A percentile compares a stretch with the other conserved stretches of the same genome.
Evolutionary conservation across 2,797 vertebrate species (phyloP).

Genomic region (Florisuga fusca): DNA sequence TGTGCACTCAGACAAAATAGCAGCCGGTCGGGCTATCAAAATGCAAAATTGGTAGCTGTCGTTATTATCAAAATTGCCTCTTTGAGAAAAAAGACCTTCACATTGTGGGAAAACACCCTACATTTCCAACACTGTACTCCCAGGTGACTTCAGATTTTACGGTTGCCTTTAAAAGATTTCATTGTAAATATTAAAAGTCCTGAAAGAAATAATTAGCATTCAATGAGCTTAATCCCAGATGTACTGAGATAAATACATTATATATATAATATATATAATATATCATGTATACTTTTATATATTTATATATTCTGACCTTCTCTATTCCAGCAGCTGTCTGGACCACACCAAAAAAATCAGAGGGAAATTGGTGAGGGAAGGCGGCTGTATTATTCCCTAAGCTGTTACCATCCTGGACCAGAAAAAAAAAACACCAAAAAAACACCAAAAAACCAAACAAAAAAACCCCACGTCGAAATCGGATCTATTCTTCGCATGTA

Average conservation of each 20-base stretch:
- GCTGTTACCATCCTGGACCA: constrained; percentile 44
- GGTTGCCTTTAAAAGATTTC: constrained; percentile 47
- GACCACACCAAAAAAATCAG: constrained; percentile 33
- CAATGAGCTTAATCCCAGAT: constrained; percentile 36
- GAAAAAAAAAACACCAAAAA: not conserved
- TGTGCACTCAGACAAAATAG: constrained; percentile 52
- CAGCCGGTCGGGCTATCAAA: constrained; percentile 48
- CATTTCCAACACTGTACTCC: constrained; percentile 54
- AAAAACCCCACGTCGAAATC: constrained; percentile 14
- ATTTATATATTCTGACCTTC: constrained; percentile 61
- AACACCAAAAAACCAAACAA: too few relatives aligned
- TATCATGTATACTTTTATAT: constrained; percentile 58
- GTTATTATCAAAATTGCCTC: constrained; percentile 65
- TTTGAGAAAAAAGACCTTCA: constrained; percentile 53
- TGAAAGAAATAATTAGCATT: constrained; percentile 56
- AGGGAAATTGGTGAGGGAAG: not conserved
- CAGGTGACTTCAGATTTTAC: constrained; percentile 46
- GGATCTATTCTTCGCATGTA: constrained; percentile 53
- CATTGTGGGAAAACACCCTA: constrained; percentile 56
- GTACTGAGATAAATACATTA: constrained; percentile 56
- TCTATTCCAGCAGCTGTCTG: constrained; percentile 57
- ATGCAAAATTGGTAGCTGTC: constrained; percentile 61
- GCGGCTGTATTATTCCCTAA: constrained; percentile 47
- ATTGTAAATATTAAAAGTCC: constrained; percentile 65
- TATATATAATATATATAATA: constrained; percentile 59